phyloP scores from a whole-genome alignment of 2,888 invertebrate genomes.

The Eupithecia pulchellata region DNA sequence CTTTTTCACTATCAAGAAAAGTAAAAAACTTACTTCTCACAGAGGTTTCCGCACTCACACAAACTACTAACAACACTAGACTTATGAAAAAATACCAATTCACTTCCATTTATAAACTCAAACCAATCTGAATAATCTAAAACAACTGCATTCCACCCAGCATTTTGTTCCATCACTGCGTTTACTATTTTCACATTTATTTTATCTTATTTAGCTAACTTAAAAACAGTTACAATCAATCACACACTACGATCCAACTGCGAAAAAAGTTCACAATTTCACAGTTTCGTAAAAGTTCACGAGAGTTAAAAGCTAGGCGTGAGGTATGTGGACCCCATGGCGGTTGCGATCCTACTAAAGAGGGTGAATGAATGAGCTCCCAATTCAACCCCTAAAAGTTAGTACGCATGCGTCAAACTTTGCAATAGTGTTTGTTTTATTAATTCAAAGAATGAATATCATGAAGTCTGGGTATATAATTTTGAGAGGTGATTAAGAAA shows the following conservation, averaged over 20 bases:
- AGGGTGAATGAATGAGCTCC: conserved; percentile 59
- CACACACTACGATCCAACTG: neutral
- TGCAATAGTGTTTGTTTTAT: conserved; percentile 19
- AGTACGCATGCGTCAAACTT: conserved; percentile 71
- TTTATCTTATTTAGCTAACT: conserved; percentile 2
- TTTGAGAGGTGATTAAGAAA: neutral
- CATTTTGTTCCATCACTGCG: conserved; percentile 79
- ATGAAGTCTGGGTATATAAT: no score
- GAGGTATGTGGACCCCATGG: conserved; percentile 50
- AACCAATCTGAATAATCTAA: conserved; percentile 59
- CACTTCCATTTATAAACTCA: conserved; percentile 80
- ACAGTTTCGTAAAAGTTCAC: conserved; percentile 61
- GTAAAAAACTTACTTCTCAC: conserved; percentile 67
- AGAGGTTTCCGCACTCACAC: conserved; percentile 61
- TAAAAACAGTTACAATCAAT: neutral
- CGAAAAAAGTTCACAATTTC: neutral
- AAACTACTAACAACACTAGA: conserved; percentile 60
- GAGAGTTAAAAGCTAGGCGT: conserved; percentile 25
- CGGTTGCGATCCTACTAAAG: conserved; percentile 58
- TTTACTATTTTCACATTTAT: conserved; percentile 43
- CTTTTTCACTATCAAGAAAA: no score
- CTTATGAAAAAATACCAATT: conserved; percentile 70
- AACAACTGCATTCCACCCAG: conserved; percentile 54
- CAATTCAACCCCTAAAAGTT: conserved; percentile 49
- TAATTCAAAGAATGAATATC: no score